These are phyloP conservation scores for Amphiprion clarkii DNA, from an alignment of 2,797 vertebrate genomes.

Conservation along the genomic window DNA sequence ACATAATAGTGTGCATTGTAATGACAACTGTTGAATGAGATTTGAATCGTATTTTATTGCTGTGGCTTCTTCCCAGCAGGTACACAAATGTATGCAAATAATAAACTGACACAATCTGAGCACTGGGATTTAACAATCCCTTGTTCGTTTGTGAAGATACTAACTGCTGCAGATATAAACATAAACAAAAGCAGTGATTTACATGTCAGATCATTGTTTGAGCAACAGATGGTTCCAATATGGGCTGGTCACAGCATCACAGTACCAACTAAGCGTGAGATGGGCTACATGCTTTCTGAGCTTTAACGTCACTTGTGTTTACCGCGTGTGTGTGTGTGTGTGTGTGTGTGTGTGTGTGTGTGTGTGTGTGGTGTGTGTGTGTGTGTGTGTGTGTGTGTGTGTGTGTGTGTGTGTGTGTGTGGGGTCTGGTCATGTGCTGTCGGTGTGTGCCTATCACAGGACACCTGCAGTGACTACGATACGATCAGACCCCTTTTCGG, in stretches of 20 bases:
- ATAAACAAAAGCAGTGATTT: conserved; percentile 25
- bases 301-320: conserved; percentile 52
- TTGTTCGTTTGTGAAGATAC: not conserved
- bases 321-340: conserved; percentile 59
- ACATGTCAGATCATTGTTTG: conserved; percentile 24
- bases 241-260: conserved; percentile 64
- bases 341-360: conserved; percentile 71
- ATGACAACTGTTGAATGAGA: not conserved
- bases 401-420: conserved; percentile 36
- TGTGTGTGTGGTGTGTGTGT: conserved; percentile 55
- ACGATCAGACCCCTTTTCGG: conserved; percentile 37
- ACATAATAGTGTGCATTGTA: not conserved
- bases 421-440: conserved; percentile 65
- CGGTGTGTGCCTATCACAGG: conserved; percentile 53
- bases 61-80: not conserved
- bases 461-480: conserved; percentile 61
- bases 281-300: conserved; percentile 45
- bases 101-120: not conserved
- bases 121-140: not conserved
- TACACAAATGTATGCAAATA: conserved; percentile 20
- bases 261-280: conserved; percentile 67
- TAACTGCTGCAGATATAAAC: conserved; percentile 17
- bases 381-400: no score
- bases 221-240: conserved; percentile 73
- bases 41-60: conserved; percentile 5